Base-by-base conservation (phyloP, 2,888 invertebrate genomes). In the Thereva nobilitata region DNA sequence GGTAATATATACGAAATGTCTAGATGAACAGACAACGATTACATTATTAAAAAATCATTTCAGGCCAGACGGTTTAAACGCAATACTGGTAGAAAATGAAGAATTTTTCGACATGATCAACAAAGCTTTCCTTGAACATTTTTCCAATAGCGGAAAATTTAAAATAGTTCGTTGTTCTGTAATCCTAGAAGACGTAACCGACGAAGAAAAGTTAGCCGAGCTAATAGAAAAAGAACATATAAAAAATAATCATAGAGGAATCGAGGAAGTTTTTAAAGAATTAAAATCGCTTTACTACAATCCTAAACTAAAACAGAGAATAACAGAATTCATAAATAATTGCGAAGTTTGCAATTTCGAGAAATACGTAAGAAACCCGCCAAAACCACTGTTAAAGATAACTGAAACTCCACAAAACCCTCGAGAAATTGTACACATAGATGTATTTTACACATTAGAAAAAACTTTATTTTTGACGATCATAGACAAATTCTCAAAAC, bases 401-500 rank as follows among this genome's bases (percentile, higher is more conserved):
- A 56, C 71, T 0, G 71, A 72, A 61, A 73, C 72, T 1, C 69
- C 72, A 4, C 55, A 23, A 0, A 72, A 68, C 67, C 75, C 74
- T 3, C 67, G 71, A 4, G 72, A 74, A 65, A 70, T 71, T 5
- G 50, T 75, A 10, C 73, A 74, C 54, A 42, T 74, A 3, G 73
- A 74, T 57, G 70, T 72, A 2, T 74, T 72, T 42, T 70, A 67
- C 35, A 67, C 47, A 3, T 54, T 72, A 9, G 40, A 68, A 35
- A 71, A 72, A 54, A 41, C 61, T 1, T 40, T 71, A 4, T 73
- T 72, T 38, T 4, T 73, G 23, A 74, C 72, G 9, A 68, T 73
- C 3, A 69, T 73, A 3, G 74, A 74, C 37, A 68, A 72, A 41
- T 74, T 74, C 47, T 66, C 72, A 6, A 71, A 72, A 67, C 71